phyloP scores from a whole-genome alignment of 2,888 invertebrate genomes.

The Pterostichus niger region DNA sequence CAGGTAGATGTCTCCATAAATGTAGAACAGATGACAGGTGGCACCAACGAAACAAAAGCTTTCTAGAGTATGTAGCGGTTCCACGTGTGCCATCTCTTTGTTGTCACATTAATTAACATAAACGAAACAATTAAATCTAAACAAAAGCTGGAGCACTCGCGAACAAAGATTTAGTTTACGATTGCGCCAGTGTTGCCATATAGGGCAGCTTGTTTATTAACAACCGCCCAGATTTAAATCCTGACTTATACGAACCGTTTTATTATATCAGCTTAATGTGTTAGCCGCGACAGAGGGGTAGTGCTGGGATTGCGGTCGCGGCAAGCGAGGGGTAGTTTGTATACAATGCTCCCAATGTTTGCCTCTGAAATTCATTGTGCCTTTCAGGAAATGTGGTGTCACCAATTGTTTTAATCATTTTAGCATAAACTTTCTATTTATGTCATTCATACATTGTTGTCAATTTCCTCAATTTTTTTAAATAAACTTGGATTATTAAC shows the following conservation, averaged over 20 bases:
- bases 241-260: slow-evolving; percentile 65
- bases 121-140: slow-evolving; percentile 62
- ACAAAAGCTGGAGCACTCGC: slow-evolving; percentile 57
- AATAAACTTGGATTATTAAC: no score
- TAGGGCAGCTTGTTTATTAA: slow-evolving; percentile 55
- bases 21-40: no score
- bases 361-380: slow-evolving; percentile 23
- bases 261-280: slow-evolving; percentile 66
- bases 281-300: slow-evolving; percentile 45
- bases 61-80: neutral
- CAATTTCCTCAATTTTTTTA: no score
- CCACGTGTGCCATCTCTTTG: slow-evolving; percentile 42
- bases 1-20: no score
- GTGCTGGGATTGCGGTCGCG: slow-evolving; percentile 2
- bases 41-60: no score
- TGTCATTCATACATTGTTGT: neutral
- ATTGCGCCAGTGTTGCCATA: slow-evolving; percentile 40
- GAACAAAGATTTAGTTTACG: slow-evolving; percentile 63
- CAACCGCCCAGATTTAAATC: slow-evolving; percentile 62
- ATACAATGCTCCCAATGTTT: slow-evolving; percentile 26
- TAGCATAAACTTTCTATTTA: slow-evolving; percentile 7
- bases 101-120: slow-evolving; percentile 62
- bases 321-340: no score
- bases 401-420: neutral
- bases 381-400: slow-evolving; percentile 9